Percentiles rank a stretch among this genome's conserved stretches.
phyloP scores from a whole-genome alignment of 2,888 invertebrate species.

The Drosophila leonis region DNA sequence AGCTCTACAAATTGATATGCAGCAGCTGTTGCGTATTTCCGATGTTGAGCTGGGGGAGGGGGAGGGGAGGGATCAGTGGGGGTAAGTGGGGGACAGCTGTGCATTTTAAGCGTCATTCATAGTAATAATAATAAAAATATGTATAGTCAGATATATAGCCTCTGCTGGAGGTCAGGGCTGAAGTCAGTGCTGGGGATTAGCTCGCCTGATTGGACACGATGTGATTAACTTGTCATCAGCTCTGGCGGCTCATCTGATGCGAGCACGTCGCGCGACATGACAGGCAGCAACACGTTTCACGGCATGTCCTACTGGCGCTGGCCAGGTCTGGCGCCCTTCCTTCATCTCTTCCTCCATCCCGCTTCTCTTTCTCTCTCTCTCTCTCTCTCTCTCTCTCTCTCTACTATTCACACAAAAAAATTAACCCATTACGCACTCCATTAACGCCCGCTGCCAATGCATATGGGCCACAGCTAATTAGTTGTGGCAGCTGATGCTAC shows the following conservation, averaged over 20 bases:
- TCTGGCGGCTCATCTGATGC: constrained; percentile 43
- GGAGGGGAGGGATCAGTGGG: background rate
- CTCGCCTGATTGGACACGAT: constrained; percentile 83
- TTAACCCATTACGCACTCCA: constrained; percentile 80
- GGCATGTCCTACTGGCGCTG: background rate
- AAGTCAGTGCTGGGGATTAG: constrained; percentile 69
- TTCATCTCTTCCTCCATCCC: background rate
- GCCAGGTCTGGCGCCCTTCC: background rate
- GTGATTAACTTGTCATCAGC: constrained; percentile 82
- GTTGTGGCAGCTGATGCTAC: constrained; percentile 75
- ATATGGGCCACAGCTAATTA: constrained; percentile 70
- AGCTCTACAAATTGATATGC: constrained; percentile 73
- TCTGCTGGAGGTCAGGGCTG: background rate
- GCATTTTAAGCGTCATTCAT: constrained; percentile 52
- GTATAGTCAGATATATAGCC: constrained; percentile 5
- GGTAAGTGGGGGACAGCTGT: constrained; percentile 24
- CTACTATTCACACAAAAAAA: constrained; percentile 49
- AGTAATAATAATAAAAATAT: constrained; percentile 75
- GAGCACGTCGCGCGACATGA: constrained; percentile 52
- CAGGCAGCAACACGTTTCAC: constrained; percentile 29
- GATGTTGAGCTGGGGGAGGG: background rate
- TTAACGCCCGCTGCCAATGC: constrained; percentile 64
- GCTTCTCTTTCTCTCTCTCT: background rate
- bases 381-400: background rate
- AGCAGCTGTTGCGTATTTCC: constrained; percentile 73